phyloP scores from a whole-genome alignment of 2,888 invertebrate genomes.

The Aphodius granarius region DNA sequence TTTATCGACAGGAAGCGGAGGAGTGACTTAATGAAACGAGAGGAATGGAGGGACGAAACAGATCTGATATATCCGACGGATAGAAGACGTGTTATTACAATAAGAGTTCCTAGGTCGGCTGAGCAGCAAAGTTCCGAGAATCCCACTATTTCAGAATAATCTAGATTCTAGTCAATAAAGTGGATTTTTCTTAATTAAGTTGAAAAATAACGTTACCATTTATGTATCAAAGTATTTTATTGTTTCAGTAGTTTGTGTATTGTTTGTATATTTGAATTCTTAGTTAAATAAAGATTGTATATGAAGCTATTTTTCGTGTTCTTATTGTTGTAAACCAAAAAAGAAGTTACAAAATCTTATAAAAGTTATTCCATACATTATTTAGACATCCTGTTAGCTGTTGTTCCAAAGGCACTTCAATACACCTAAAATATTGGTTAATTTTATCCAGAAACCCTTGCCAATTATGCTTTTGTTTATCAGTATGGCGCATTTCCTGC shows the following conservation, averaged over 20 bases:
- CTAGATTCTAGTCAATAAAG: background rate
- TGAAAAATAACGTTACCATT: background rate
- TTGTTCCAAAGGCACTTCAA: slow-evolving; percentile 59
- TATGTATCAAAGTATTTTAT: background rate
- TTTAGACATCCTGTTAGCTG: slow-evolving; percentile 65
- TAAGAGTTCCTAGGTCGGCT: slow-evolving; percentile 53
- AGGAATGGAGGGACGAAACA: slow-evolving; percentile 70
- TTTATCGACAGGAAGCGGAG: slow-evolving; percentile 80
- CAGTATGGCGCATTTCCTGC: slow-evolving; percentile 70
- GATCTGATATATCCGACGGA: slow-evolving; percentile 77
- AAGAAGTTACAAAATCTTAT: slow-evolving; percentile 32
- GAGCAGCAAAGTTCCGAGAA: slow-evolving; percentile 1
- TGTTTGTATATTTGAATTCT: background rate
- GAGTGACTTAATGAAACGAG: slow-evolving; percentile 69
- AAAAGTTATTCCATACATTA: slow-evolving; percentile 62
- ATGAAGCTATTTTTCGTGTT: background rate
- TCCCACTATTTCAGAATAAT: slow-evolving; percentile 22
- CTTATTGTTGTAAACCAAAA: background rate
- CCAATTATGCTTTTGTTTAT: slow-evolving; percentile 58
- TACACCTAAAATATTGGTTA: slow-evolving; percentile 49
- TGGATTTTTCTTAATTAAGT: background rate
- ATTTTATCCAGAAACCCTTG: slow-evolving; percentile 49
- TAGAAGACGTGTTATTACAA: slow-evolving; percentile 69
- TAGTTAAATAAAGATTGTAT: slow-evolving; percentile 6
- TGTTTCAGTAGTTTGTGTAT: background rate